Evolutionary conservation across 2,888 invertebrate genomes (phyloP), one percentile per base, ranked within the genome.

Genomic region (Tillus elongatus): DNA sequence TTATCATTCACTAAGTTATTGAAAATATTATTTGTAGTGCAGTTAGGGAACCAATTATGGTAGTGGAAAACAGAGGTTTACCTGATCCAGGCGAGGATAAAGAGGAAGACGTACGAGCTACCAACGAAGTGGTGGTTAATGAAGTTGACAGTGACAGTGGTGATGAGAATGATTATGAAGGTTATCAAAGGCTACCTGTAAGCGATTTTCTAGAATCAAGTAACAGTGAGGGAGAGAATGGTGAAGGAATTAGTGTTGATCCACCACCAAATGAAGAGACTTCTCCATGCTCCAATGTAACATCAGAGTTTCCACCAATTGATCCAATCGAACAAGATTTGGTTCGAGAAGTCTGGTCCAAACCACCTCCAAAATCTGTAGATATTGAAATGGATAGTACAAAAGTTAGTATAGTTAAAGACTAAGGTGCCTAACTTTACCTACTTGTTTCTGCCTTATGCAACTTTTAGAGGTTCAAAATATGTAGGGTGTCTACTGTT

Each of bases 321-420:
- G 11, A 8, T 9, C n/a, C 30, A 9, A 10, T 10, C 11, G 30
- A 29, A 11, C 4, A 6, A 4, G 30, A 8, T 8, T 9, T 29
- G n/a, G 30, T 29, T 4, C 4, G 30, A 10, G 9, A 29, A 11
- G 30, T 29, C 6, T 29, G 30, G 30, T 29, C 30, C 9, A 10
- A 29, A 29, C 4, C 8, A 11, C 6, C 6, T 6, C n/a, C 24
- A 19, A 29, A 29, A 29, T 9, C 8, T 6, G 6, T 19, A 9
- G 30, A 29, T 29, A 29, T 29, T 8, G 30, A 29, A 29, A 29
- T 29, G 30, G 30, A 29, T 11, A 29, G 30, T 29, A 10, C 4
- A 6, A 29, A 29, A 29, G 11, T 19, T 6, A 19, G 24, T 19
- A 19, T n/a, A n/a, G n/a, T n/a, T n/a, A n/a, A n/a, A n/a, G n/a